These are phyloP conservation scores for Micromys minutus DNA, from an alignment of 2,113 vertebrate species.

Conservation along the genomic window DNA sequence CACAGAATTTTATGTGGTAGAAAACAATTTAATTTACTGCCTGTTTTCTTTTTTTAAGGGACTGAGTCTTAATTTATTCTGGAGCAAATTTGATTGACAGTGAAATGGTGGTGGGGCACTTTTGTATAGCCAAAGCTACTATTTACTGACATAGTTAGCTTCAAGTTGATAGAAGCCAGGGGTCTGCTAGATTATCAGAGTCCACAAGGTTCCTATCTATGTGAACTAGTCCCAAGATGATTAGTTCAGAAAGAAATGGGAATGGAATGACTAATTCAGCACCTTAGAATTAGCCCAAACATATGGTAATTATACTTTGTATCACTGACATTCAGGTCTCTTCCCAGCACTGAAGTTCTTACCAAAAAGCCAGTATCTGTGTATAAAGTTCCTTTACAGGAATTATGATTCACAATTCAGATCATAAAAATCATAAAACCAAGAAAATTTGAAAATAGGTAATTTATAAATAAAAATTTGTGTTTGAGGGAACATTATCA, in stretches of 20 bases:
- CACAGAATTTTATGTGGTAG: no score
- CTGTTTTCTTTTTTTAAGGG: no score
- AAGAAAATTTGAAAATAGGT: neutral
- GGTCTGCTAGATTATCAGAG: neutral
- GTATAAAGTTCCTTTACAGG: neutral
- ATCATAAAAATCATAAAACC: neutral
- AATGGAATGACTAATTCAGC: neutral
- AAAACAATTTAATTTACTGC: neutral
- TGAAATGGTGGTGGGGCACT: no score
- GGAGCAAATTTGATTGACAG: no score
- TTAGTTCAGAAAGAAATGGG: neutral
- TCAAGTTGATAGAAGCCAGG: neutral
- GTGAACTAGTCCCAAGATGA: neutral
- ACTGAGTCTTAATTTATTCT: no score
- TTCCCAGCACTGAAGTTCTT: neutral
- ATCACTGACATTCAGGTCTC: neutral
- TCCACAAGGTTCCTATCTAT: neutral
- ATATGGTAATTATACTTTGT: neutral
- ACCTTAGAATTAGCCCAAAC: neutral
- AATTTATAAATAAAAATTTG: neutral
- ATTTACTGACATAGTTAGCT: neutral
- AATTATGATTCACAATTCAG: neutral
- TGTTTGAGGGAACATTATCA: neutral
- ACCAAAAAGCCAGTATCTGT: neutral
- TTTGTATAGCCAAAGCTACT: neutral